Conservation (phyloP, 2,888 invertebrate species). For the Apotomis betuletana region DNA sequence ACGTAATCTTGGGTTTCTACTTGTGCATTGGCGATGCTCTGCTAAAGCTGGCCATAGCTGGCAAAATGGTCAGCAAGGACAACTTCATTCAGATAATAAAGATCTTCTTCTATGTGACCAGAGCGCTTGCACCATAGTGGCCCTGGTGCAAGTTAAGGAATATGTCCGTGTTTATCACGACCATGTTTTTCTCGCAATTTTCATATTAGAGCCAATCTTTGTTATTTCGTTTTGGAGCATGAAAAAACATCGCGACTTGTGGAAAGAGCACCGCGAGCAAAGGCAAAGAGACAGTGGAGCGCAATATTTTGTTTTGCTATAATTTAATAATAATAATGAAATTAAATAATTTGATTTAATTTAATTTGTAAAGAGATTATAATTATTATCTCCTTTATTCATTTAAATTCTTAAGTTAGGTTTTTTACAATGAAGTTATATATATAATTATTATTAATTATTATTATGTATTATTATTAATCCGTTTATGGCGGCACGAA, state of each 20-base stretch:
- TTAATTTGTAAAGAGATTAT: no score
- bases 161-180: slow-evolving; percentile 9
- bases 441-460: no score
- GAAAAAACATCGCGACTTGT: slow-evolving; percentile 19
- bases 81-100: slow-evolving; percentile 19
- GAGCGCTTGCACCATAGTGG: slow-evolving; percentile 13
- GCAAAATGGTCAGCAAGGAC: slow-evolving; percentile 16
- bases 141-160: slow-evolving; percentile 5
- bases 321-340: no score
- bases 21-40: slow-evolving; percentile 18
- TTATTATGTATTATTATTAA: no score
- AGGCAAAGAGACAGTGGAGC: no score
- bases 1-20: slow-evolving; percentile 23
- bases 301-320: no score
- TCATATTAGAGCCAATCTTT: neutral
- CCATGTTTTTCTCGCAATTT: neutral
- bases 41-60: slow-evolving; percentile 4
- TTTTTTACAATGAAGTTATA: no score
- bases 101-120: slow-evolving; percentile 18
- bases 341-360: no score
- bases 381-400: no score
- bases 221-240: slow-evolving; percentile 7
- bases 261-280: no score
- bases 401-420: no score
- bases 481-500: no score